Evolutionary conservation across 2,888 invertebrate genomes (phyloP).

Genomic region (Idaea dimidiata): DNA sequence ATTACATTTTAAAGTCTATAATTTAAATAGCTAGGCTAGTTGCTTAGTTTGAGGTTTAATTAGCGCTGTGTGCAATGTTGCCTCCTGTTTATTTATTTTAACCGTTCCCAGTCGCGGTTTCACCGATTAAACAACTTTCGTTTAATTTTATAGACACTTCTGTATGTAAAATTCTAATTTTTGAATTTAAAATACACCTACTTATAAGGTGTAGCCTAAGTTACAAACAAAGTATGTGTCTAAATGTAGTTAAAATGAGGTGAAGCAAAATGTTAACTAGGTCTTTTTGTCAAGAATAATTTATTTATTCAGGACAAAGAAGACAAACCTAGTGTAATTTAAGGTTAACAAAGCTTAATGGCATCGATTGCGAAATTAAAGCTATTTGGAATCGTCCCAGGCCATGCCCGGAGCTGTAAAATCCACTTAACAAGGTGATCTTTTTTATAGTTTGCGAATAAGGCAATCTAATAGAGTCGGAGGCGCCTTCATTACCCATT

Average conservation of each 20-base stretch:
- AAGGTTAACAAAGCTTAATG: conserved; percentile 8
- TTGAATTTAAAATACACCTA: no score
- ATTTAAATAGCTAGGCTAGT: no score
- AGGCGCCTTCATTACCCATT: conserved; percentile 28
- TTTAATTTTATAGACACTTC: no score
- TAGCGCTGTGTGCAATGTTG: no score
- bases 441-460: conserved; percentile 25
- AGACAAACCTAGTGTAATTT: background rate
- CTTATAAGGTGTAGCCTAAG: no score
- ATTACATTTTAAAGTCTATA: no score
- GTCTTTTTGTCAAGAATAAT: background rate
- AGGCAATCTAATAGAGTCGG: conserved; percentile 21
- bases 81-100: no score
- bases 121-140: no score
- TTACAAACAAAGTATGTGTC: no score
- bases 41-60: no score
- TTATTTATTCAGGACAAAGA: background rate
- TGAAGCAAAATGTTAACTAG: background rate
- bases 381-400: conserved; percentile 26
- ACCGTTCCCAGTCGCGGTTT: no score
- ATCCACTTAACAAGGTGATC: conserved; percentile 26
- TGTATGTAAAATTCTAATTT: no score
- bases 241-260: background rate
- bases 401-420: conserved; percentile 30
- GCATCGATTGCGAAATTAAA: conserved; percentile 28